Evolutionary conservation across 64 coral and sea anemone genomes (phyloP).

Genomic region (Montipora foliosa): DNA sequence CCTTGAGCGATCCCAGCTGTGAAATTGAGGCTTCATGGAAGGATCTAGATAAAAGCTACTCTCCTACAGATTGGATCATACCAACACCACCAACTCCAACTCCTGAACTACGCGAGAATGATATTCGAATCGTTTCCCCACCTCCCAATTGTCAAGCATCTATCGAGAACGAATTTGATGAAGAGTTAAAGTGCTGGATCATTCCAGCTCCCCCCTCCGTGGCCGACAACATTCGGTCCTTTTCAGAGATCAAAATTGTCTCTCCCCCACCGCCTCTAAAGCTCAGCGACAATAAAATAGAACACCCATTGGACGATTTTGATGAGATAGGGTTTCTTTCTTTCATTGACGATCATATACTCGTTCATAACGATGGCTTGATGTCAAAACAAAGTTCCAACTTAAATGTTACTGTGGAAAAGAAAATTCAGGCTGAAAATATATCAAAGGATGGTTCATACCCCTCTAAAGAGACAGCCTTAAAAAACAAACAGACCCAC

Average conservation of each 20-base stretch:
- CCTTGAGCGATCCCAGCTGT: not conserved
- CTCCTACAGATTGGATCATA: constrained; percentile 75
- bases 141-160: constrained; percentile 37
- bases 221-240: not conserved
- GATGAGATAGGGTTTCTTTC: constrained; percentile 1
- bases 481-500: not conserved
- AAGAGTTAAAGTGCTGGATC: constrained; percentile 73
- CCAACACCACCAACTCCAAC: constrained; percentile 79
- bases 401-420: not conserved
- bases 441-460: not conserved
- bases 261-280: constrained; percentile 69
- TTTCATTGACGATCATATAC: constrained; percentile 17
- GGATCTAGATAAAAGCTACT: constrained; percentile 36
- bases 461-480: not conserved
- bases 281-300: not conserved
- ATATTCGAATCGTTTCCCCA: constrained; percentile 74
- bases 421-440: constrained; percentile 5
- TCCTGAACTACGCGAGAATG: constrained; percentile 57
- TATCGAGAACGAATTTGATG: constrained; percentile 20
- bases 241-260: constrained; percentile 55
- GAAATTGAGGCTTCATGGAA: not conserved
- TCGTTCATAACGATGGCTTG: not conserved
- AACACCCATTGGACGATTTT: not conserved
- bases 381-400: not conserved
- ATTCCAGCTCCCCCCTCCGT: constrained; percentile 78